Evolutionary conservation across 2,888 invertebrate species (phyloP).

Genomic region (Steromphala cineraria): DNA sequence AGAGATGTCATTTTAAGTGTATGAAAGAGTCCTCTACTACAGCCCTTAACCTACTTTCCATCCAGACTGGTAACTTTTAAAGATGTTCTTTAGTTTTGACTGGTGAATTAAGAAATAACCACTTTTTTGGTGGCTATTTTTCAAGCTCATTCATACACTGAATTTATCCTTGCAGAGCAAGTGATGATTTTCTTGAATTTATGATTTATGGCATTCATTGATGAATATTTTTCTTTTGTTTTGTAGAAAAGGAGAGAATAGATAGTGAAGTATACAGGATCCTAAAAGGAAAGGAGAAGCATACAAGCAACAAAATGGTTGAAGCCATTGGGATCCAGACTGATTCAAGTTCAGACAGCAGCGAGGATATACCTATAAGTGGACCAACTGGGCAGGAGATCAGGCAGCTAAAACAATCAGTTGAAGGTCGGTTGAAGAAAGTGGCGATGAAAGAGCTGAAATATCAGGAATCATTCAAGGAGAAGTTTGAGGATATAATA

Average conservation of each 20-base stretch:
- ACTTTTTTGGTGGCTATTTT: too few species aligned
- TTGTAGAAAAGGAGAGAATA: constrained; percentile 20
- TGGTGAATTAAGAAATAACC: too few species aligned
- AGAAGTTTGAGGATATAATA: neutral
- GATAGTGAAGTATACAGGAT: neutral
- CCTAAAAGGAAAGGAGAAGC: neutral
- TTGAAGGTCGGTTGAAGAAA: constrained; percentile 54
- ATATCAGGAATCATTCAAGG: constrained; percentile 18
- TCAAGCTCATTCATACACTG: too few species aligned
- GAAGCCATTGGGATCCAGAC: neutral
- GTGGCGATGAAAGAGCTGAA: constrained; percentile 45
- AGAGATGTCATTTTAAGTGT: too few species aligned
- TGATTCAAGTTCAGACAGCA: neutral
- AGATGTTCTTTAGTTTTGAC: too few species aligned
- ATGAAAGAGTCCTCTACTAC: too few species aligned
- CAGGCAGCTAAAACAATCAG: constrained; percentile 42
- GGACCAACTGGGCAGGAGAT: constrained; percentile 40
- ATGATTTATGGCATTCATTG: too few species aligned
- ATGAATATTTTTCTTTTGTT: neutral
- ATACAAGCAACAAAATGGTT: neutral
- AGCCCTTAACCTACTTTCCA: too few species aligned
- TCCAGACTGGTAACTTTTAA: too few species aligned
- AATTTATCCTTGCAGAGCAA: too few species aligned
- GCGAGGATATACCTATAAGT: constrained; percentile 27
- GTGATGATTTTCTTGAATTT: too few species aligned